These are phyloP conservation scores for Notothenia rossii DNA, from an alignment of 2,113 vertebrate species.

Conservation along the genomic window DNA sequence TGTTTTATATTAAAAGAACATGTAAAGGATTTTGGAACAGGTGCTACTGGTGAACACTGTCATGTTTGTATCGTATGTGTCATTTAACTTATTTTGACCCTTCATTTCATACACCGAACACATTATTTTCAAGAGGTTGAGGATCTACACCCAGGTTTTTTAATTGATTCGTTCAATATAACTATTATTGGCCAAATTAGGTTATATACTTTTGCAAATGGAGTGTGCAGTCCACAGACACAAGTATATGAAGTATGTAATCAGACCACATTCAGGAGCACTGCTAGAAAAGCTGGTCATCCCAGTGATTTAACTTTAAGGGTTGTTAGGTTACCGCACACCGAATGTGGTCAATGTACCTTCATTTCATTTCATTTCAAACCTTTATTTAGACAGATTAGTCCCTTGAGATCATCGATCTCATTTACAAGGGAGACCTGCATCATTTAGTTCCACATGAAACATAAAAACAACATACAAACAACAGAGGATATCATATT, in stretches of 20 bases:
- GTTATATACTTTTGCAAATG: slow-evolving; percentile 16
- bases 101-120: background rate
- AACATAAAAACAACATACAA: no score
- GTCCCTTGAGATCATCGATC: no score
- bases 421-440: no score
- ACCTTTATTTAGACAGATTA: no score
- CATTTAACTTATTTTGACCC: background rate
- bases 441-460: no score
- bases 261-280: slow-evolving; percentile 15
- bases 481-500: no score
- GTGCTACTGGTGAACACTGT: background rate
- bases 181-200: background rate
- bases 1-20: background rate
- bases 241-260: background rate
- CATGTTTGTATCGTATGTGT: background rate
- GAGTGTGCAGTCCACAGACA: background rate
- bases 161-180: background rate
- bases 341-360: background rate
- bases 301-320: background rate
- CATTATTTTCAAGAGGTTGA: background rate
- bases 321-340: background rate
- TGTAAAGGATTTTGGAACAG: background rate
- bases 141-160: background rate
- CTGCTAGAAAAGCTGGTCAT: background rate
- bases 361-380: no score